A percentile compares a stretch with the other conserved stretches of the same genome.
phyloP scores from a whole-genome alignment of 2,113 vertebrate species.

The Carettochelys insculpta region DNA sequence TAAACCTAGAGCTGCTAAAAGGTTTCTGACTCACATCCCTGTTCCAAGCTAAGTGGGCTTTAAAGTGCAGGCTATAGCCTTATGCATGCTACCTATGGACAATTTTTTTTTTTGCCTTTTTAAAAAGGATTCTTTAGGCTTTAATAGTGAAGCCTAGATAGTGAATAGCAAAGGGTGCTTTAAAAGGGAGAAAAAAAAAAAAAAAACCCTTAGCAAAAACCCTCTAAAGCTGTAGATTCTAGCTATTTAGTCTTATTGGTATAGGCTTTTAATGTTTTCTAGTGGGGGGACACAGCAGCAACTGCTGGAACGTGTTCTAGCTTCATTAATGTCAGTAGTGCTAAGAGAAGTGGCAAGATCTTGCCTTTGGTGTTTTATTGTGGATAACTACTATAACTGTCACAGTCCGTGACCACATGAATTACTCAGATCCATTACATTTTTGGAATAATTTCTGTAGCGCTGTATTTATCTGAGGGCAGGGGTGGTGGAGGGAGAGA shows the following conservation, averaged over 20 bases:
- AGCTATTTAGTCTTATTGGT: not conserved
- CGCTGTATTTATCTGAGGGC: no score
- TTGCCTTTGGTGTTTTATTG: not conserved
- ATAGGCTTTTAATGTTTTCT: no score
- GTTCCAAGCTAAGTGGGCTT: not conserved
- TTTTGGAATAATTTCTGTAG: fast-evolving
- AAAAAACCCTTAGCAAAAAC: not conserved
- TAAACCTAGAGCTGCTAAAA: not conserved
- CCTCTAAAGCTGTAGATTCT: not conserved
- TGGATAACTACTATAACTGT: not conserved
- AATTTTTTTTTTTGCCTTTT: no score
- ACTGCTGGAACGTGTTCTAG: not conserved
- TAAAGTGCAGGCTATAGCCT: not conserved
- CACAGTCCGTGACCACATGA: no score
- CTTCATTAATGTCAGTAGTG: fast-evolving
- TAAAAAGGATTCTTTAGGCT: not conserved
- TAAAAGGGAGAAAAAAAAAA: no score
- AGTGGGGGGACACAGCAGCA: fast-evolving
- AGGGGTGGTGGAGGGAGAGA: no score
- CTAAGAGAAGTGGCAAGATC: not conserved
- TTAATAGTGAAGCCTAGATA: not conserved
- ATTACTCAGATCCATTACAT: fast-evolving
- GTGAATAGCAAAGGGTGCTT: not conserved
- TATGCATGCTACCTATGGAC: not conserved
- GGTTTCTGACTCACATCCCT: not conserved